Evolutionary conservation across 2,113 vertebrate genomes (phyloP), one percentile per base, ranked within the genome.

Genomic region (Sylvicapra grimmia): DNA sequence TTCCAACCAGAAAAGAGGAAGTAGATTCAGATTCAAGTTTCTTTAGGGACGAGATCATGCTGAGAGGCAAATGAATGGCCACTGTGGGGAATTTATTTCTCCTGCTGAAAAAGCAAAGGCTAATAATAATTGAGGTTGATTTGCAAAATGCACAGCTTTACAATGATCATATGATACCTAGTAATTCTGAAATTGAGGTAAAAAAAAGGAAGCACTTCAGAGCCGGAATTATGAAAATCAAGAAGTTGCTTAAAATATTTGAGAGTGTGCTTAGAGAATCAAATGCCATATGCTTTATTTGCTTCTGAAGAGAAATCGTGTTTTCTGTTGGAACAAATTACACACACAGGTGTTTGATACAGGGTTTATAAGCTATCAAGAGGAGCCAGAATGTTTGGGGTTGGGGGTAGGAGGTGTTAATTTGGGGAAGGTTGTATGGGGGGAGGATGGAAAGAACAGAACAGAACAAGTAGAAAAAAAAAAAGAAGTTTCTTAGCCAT

Each of bases 111-210:
- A 97, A 98, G 97, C 97, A 85, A 98, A 98, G 96, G 84, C 98
- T 99, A 99, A 98, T 98, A 99, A 99, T 98, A 99, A 98, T 98
- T 98, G 96, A 86, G 90, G 98, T 97, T 98, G 97, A 98, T 98
- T 98, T 98, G 98, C 98, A 98, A 98, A 98, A 95, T 94, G 33
- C 96, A 98, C 98, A 98, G 98, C 96, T 97, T 98, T 95, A 97
- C 87, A 97, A 98, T 95, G 96, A 98, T 98, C 98, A 98, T 98
- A 98, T 98, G 99, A 99, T 98, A 98, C 97, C 97, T 18, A 93
- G 72, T 3, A 97, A 98, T 98, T 99, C 98, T 98, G 98, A 99
- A 98, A 98, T 47, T 97, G 96, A 98, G 86, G 95, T 97, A 61
- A 94, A 98, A 97, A 97, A 97, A 98, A 97, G 97, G 56, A 98